Evolutionary conservation across 2,797 vertebrate species (phyloP), one percentile per base, ranked within the genome.

Genomic region (Manis pentadactyla): DNA sequence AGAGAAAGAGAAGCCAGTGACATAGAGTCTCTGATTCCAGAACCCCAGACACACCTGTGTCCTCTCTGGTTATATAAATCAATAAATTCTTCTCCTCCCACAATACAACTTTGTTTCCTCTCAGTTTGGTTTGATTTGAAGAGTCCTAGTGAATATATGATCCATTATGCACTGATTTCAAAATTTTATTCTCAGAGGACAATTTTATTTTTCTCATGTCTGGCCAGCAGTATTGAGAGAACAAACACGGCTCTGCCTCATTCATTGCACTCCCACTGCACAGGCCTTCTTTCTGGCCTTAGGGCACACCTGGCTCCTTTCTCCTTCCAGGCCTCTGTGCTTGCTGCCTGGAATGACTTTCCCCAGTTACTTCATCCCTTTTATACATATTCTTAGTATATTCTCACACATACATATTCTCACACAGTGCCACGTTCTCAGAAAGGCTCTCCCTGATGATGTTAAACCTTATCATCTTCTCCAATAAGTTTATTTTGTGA

Each of bases 101-200:
- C 17, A 25, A 31, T 25, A 11, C 2, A 27, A 68, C 27, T 88
- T 49, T 27, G 4, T 89, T 93, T 88, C 39, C 53, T 83, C n/a
- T 63, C 68, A 78, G 57, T 78, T 92, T 78, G 68, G n/a, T 64
- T 61, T 84, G 75, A 66, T 86, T 78, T 94, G 29, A 83, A 49
- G 23, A 68, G 17, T 68, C 34, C n/a, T 8, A 10, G 61, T 42
- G 87, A 86, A 90, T 59, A 37, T 4, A 17, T 37, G 14, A 68
- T 46, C 57, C 13, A 25, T 39, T 46, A 55, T 55, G 13, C 7
- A 63, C 5, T 77, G 11, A 73, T 93, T 94, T 75, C 42, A 79
- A 89, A 66, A 46, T 83, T 84, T 37, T 84, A 84, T 64, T 68
- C 31, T 51, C 37, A 29, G 14, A 61, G 17, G 14, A 27, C 17